A percentile compares a stretch with the other conserved stretches of the same genome.
These are phyloP conservation scores for Oreonectes daqikongensis DNA, from an alignment of 2,797 vertebrate genomes.

Conservation along the genomic window DNA sequence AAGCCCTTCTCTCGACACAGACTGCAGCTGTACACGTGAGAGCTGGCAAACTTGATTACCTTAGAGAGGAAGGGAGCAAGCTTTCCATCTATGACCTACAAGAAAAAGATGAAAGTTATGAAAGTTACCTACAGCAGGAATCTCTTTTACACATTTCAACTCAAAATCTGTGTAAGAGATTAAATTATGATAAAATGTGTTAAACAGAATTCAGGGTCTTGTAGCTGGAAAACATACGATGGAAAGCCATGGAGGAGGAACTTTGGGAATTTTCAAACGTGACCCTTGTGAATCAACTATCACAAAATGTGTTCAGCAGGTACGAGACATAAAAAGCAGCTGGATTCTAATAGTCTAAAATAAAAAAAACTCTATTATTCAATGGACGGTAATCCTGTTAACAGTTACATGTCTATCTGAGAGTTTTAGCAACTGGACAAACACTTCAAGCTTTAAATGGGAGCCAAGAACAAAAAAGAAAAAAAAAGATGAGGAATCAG, in stretches of 20 bases:
- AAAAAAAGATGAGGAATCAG: conserved; percentile 60
- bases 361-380: conserved; percentile 3
- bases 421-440: conserved; percentile 31
- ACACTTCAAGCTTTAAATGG: conserved; percentile 35
- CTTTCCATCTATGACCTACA: conserved; percentile 96
- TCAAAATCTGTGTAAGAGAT: neutral
- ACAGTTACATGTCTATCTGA: conserved; percentile 25
- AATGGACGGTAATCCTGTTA: conserved; percentile 22
- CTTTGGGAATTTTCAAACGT: neutral
- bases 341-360: conserved; percentile 9
- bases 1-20: conserved; percentile 98
- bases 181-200: neutral
- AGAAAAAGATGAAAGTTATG: neutral
- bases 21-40: conserved; percentile 96
- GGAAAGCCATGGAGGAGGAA: neutral
- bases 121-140: neutral
- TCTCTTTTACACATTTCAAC: neutral
- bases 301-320: conserved; percentile 28
- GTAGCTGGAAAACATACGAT: neutral
- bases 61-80: conserved; percentile 95
- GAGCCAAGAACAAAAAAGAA: conserved; percentile 23
- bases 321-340: neutral
- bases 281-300: neutral
- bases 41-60: conserved; percentile 96
- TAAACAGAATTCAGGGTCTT: neutral